Base-by-base conservation (phyloP, 2,888 invertebrate genomes). In the Leistus spinibarbis region DNA sequence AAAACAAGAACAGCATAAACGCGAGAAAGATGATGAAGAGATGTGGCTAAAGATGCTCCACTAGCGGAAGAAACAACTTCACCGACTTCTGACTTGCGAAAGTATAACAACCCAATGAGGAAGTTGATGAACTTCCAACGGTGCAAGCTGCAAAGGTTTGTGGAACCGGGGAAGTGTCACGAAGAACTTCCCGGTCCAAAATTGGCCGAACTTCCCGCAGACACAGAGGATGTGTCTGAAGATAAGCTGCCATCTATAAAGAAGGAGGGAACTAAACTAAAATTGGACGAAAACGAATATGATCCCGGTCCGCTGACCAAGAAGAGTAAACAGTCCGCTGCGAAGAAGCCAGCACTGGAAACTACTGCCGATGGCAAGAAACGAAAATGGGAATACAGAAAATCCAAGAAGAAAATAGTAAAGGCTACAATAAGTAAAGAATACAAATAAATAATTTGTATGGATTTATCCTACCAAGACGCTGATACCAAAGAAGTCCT, bases 241-340 rank as follows among this genome's bases (percentile, higher is more conserved):
- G 95, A 95, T 83, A 95, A 95, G 84, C 83, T 95, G 54, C 94
- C 94, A 7, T 86, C 91, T 24, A 85, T 88, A 24, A 88, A 86
- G 76, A 92, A 90, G 83, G 89, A 89, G 76, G 88, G 88, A 5
- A 89, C 87, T 3, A 90, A 91, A 82, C 87, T 90, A 53, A 89
- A 86, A 79, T 75, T 85, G 60, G 78, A 85, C 80, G 83, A 87
- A 82, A 83, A 82, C n/a, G 81, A 87, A 77, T 94, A 94, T 80
- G 94, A 94, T 85, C 93, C 94, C 0, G 91, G 91, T 77, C 94
- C 94, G 40, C 93, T 94, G 0, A 94, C 94, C 93, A 0, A 94
- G 94, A 82, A 90, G 88, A 92, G n/a, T n/a, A n/a, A 92, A 80
- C 89, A 90, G 67, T 88, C 90, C 0, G 89, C 88, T 13, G 89